These are phyloP conservation scores for Passer domesticus DNA, from an alignment of 2,113 vertebrate species.

Conservation along the genomic window DNA sequence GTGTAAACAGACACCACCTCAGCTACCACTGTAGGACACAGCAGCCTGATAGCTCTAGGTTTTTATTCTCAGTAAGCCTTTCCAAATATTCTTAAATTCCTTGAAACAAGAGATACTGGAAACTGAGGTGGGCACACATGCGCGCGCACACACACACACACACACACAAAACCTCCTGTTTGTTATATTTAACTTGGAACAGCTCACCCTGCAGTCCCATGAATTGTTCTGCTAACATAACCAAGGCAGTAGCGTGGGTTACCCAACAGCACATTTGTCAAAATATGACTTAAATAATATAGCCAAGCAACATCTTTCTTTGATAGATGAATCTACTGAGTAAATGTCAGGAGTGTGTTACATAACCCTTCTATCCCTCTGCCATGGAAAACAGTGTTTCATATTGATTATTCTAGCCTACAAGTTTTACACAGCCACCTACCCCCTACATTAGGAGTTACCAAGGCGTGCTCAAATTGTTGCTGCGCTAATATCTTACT, in stretches of 20 bases:
- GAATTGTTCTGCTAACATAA: neutral
- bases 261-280: neutral
- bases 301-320: neutral
- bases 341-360: slow-evolving; percentile 18
- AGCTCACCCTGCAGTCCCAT: neutral
- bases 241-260: slow-evolving; percentile 3
- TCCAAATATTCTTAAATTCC: neutral
- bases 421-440: neutral
- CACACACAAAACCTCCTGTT: neutral
- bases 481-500: neutral
- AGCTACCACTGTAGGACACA: neutral
- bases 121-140: neutral
- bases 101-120: neutral
- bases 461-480: neutral
- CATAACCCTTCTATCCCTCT: neutral
- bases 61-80: neutral
- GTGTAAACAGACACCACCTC: neutral
- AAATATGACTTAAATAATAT: neutral
- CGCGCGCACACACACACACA: neutral
- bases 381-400: neutral
- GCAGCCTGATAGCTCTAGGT: neutral
- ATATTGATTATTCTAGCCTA: neutral
- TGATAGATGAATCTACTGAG: neutral
- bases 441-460: neutral
- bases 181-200: neutral